Evolutionary conservation across 2,797 vertebrate species (phyloP).

Genomic region (Serranus cabrilla): DNA sequence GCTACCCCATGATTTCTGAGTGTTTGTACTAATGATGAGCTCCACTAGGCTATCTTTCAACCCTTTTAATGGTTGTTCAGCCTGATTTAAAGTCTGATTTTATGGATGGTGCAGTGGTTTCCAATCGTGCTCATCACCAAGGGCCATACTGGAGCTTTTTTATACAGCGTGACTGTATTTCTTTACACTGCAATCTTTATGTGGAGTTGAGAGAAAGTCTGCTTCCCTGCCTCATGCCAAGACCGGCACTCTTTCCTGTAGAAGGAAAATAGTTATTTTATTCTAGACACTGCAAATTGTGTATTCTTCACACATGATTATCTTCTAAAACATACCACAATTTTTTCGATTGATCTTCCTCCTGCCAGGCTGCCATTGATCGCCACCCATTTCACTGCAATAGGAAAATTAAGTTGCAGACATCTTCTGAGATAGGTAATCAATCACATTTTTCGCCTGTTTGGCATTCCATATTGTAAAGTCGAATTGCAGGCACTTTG

Average conservation of each 20-base stretch:
- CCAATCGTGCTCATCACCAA: constrained; percentile 58
- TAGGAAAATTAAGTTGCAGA: constrained; percentile 36
- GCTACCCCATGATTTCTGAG: constrained; percentile 81
- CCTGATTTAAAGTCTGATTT: constrained; percentile 79
- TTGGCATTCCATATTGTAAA: constrained; percentile 15
- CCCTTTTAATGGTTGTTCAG: constrained; percentile 69
- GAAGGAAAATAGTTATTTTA: constrained; percentile 15
- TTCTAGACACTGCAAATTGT: constrained; percentile 7
- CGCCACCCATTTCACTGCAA: constrained; percentile 23
- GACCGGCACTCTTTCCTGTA: constrained; percentile 31
- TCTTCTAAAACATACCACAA: constrained; percentile 16
- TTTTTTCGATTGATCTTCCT: constrained; percentile 40
- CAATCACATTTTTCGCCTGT: constrained; percentile 5
- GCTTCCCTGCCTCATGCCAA: not conserved
- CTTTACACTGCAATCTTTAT: constrained; percentile 14
- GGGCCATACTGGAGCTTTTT: constrained; percentile 48
- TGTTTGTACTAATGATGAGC: constrained; percentile 82
- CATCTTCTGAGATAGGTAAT: constrained; percentile 34
- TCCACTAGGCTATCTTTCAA: constrained; percentile 70
- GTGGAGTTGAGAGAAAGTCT: constrained; percentile 17
- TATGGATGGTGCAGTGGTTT: constrained; percentile 70
- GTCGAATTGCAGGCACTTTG: not conserved
- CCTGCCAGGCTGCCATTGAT: constrained; percentile 38
- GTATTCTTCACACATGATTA: not conserved
- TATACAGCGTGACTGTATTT: constrained; percentile 48